Percentiles rank a stretch among this genome's conserved stretches.
phyloP scores from a whole-genome alignment of 2,888 invertebrate species.

The Actias luna region DNA sequence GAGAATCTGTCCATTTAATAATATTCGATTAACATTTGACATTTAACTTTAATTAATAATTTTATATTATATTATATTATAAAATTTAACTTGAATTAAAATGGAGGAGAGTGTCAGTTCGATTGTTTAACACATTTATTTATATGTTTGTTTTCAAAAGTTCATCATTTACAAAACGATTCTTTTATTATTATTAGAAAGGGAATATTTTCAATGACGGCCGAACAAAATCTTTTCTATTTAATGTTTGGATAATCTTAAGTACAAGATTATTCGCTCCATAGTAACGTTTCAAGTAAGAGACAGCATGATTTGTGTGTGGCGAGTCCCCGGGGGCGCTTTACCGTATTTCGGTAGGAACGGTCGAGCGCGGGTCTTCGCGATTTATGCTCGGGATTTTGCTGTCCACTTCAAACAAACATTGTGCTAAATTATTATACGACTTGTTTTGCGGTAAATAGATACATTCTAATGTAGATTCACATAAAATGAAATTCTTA shows the following conservation, averaged over 20 bases:
- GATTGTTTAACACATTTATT: too few species aligned
- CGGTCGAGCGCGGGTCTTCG: slow-evolving; percentile 23
- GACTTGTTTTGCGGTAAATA: slow-evolving; percentile 15
- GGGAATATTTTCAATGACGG: too few species aligned
- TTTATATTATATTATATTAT: too few species aligned
- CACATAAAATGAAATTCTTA: not conserved
- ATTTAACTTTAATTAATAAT: too few species aligned
- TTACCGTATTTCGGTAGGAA: slow-evolving; percentile 35
- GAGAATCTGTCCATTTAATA: too few species aligned
- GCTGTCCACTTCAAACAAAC: slow-evolving; percentile 37
- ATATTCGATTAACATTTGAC: too few species aligned
- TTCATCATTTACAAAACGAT: too few species aligned
- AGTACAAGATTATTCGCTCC: slow-evolving; percentile 25
- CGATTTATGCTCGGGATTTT: slow-evolving; percentile 34
- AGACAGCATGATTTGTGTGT: slow-evolving; percentile 56
- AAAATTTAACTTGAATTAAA: too few species aligned
- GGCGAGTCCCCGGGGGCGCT: slow-evolving; percentile 37
- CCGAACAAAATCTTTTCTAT: too few species aligned
- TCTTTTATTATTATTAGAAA: too few species aligned
- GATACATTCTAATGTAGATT: slow-evolving; percentile 14
- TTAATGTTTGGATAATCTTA: slow-evolving; percentile 8
- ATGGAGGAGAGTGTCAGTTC: too few species aligned
- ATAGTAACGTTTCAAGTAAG: slow-evolving; percentile 31
- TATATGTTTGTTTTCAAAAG: too few species aligned
- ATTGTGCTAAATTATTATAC: slow-evolving; percentile 33